These are phyloP conservation scores for Acanthopagrus latus DNA, from an alignment of 2,797 vertebrate species.

Conservation along the genomic window DNA sequence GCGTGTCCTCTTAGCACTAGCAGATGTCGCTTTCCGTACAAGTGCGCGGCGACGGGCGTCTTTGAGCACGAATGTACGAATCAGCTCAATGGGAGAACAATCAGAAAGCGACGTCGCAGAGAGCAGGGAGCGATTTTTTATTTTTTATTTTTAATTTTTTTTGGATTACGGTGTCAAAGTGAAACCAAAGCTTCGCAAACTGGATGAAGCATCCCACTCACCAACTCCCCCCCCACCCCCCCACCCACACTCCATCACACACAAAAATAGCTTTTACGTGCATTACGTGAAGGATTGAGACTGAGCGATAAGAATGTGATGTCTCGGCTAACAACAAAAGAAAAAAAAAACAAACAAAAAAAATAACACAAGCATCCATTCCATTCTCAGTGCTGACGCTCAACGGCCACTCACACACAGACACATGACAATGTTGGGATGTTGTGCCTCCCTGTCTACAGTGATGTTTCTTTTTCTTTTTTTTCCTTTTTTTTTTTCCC, in stretches of 20 bases:
- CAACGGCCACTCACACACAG: constrained; percentile 43
- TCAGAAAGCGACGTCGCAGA: constrained; percentile 61
- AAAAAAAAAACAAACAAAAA: no score
- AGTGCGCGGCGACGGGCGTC: constrained; percentile 49
- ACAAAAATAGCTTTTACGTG: constrained; percentile 82
- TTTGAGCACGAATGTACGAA: constrained; percentile 83
- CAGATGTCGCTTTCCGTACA: constrained; percentile 65
- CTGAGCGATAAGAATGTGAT: constrained; percentile 75
- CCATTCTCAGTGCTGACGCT: constrained; percentile 46
- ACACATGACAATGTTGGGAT: constrained; percentile 69
- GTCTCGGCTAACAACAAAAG: constrained; percentile 39
- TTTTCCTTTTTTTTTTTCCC: constrained; percentile 61
- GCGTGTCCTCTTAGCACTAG: constrained; percentile 39
- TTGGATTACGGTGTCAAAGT: constrained; percentile 57
- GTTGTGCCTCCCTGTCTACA: constrained; percentile 78
- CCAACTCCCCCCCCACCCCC: not conserved
- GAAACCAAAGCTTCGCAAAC: constrained; percentile 82
- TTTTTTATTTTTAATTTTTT: no score
- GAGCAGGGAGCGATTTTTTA: constrained; percentile 21
- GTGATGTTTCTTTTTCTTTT: constrained; percentile 78
- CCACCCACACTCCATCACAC: not conserved
- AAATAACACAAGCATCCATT: constrained; percentile 65
- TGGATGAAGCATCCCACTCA: constrained; percentile 60
- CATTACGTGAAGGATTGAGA: constrained; percentile 72
- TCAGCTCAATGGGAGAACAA: constrained; percentile 79